A percentile compares a stretch with the other conserved stretches of the same genome.
These are phyloP conservation scores for Anastrepha obliqua DNA, from an alignment of 1,140 invertebrate genomes.

Conservation along the genomic window DNA sequence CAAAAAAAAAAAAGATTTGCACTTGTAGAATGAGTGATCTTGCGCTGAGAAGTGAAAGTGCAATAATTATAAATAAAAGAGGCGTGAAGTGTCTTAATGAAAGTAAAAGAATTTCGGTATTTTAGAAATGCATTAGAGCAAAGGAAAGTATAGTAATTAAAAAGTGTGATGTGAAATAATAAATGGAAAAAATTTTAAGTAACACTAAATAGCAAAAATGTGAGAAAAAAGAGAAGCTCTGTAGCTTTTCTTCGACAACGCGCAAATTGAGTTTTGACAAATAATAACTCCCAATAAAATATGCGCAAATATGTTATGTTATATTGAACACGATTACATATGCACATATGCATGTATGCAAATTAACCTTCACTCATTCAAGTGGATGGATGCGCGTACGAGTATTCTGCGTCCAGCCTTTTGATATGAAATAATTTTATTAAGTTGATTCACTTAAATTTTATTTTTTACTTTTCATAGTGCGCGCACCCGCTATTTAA, in stretches of 20 bases:
- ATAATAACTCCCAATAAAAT: too few relatives aligned
- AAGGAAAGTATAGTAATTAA: background rate
- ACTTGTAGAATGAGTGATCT: background rate
- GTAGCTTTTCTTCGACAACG: background rate
- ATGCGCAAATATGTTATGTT: too few relatives aligned
- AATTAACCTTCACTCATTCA: background rate
- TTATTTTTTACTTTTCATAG: background rate
- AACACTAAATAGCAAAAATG: background rate
- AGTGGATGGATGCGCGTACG: too few relatives aligned
- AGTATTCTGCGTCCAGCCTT: too few relatives aligned
- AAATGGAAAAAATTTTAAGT: background rate
- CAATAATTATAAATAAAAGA: background rate
- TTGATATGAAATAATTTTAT: background rate
- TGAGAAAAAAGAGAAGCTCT: background rate
- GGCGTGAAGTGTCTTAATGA: background rate
- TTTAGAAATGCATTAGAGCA: background rate
- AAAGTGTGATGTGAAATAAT: background rate
- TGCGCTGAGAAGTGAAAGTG: slow-evolving; percentile 1
- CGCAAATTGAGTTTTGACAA: background rate
- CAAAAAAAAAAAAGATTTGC: background rate
- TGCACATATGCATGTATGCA: background rate
- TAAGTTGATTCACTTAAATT: slow-evolving; percentile 17
- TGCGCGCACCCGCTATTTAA: background rate
- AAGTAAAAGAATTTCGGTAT: background rate
- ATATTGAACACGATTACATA: background rate